phyloP scores from a whole-genome alignment of 1,140 invertebrate species.

The Coboldia fuscipes region DNA sequence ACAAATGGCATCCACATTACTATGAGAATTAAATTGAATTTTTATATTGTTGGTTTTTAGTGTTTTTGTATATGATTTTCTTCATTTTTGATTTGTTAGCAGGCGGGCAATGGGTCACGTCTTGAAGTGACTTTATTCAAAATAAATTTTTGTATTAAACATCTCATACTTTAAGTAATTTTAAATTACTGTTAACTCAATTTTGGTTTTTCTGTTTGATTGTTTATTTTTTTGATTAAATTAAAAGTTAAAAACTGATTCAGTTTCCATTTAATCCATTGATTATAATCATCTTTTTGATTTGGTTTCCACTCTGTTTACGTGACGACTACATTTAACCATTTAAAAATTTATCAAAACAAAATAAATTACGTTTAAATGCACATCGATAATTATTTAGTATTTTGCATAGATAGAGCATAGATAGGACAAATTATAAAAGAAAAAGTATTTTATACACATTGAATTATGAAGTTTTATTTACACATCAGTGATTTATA shows the following conservation, averaged over 20 bases:
- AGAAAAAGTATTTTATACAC: too few relatives aligned
- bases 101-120: slow-evolving; percentile 29
- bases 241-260: background rate
- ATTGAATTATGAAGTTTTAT: too few relatives aligned
- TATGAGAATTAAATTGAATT: too few relatives aligned
- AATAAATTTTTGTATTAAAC: background rate
- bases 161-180: background rate
- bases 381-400: too few relatives aligned
- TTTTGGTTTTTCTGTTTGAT: background rate
- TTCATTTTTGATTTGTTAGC: slow-evolving; percentile 6
- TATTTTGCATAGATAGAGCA: too few relatives aligned
- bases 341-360: too few relatives aligned
- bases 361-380: too few relatives aligned
- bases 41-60: too few relatives aligned
- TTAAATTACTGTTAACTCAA: background rate
- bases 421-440: too few relatives aligned
- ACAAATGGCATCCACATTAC: background rate
- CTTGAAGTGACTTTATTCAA: slow-evolving; percentile 35
- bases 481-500: too few relatives aligned
- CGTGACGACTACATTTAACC: too few relatives aligned
- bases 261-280: background rate
- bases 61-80: slow-evolving; percentile 1
- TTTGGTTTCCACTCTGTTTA: slow-evolving; percentile 49
- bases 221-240: background rate
- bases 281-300: slow-evolving; percentile 24